phyloP scores from a whole-genome alignment of 2,888 invertebrate genomes.

The Oasisia sp. region DNA sequence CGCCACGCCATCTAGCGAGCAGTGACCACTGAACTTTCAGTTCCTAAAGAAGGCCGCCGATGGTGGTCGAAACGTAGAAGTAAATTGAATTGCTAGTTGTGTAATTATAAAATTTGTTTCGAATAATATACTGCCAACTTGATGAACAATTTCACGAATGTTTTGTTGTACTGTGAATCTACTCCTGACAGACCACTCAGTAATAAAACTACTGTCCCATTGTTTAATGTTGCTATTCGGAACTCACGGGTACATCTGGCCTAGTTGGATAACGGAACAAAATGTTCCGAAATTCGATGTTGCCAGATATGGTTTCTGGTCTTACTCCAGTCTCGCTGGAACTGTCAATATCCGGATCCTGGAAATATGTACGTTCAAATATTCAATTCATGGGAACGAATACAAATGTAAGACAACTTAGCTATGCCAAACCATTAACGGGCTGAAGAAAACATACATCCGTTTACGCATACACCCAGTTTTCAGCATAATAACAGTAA shows the following conservation, averaged over 20 bases:
- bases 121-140: too few species aligned
- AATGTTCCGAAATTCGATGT: constrained; percentile 76
- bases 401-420: background rate
- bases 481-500: too few species aligned
- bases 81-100: too few species aligned
- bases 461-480: too few species aligned
- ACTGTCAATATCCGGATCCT: constrained; percentile 78
- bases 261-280: constrained; percentile 83
- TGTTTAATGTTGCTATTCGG: background rate
- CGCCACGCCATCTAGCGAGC: too few species aligned
- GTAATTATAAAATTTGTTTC: too few species aligned
- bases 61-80: too few species aligned
- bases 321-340: constrained; percentile 73
- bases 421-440: too few species aligned
- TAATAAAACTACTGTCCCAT: background rate
- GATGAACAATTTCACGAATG: too few species aligned
- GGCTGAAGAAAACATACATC: too few species aligned
- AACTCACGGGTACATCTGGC: constrained; percentile 74
- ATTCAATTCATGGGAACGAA: background rate
- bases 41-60: too few species aligned
- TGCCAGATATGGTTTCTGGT: constrained; percentile 71
- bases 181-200: background rate
- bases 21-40: too few species aligned
- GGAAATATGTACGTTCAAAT: background rate
- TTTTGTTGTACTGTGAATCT: background rate